Percentiles rank a stretch among this genome's conserved stretches.
Evolutionary conservation across 2,888 invertebrate species (phyloP).

Genomic region (Sesia apiformis): DNA sequence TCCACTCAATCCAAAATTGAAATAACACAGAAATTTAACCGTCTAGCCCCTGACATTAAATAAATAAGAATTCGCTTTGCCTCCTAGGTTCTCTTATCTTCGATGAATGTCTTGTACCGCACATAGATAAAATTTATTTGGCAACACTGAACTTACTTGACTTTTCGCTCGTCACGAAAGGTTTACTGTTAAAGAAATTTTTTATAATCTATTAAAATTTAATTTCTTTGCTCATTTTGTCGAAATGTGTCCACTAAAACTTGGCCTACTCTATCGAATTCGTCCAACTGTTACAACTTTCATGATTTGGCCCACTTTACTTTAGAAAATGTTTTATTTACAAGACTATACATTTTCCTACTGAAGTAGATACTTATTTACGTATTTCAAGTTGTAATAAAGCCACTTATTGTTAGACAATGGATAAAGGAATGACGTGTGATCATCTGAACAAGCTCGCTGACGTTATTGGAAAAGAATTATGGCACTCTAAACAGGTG

Average conservation of each 20-base stretch:
- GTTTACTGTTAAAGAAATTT: constrained; percentile 62
- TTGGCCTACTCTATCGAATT: constrained; percentile 18
- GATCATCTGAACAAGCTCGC: constrained; percentile 63
- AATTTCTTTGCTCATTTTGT: constrained; percentile 39
- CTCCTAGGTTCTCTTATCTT: too few species aligned
- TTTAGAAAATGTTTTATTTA: constrained; percentile 52
- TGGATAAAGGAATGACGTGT: constrained; percentile 67
- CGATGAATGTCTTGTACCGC: too few species aligned
- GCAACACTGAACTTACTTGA: constrained; percentile 17
- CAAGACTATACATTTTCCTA: constrained; percentile 37
- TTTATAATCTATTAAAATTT: constrained; percentile 52
- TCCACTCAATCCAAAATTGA: too few species aligned
- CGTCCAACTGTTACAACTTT: constrained; percentile 21
- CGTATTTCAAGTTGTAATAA: constrained; percentile 14
- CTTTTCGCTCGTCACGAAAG: constrained; percentile 71
- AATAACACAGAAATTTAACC: too few species aligned
- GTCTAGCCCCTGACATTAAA: too few species aligned
- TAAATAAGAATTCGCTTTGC: too few species aligned
- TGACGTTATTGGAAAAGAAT: constrained; percentile 49
- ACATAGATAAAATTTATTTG: too few species aligned
- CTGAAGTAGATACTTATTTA: constrained; percentile 29
- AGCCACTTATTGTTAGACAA: constrained; percentile 15
- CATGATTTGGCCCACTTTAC: constrained; percentile 21
- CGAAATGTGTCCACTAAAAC: constrained; percentile 46
- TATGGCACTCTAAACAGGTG: constrained; percentile 66